These are phyloP conservation scores for Callopanchax toddi DNA, from an alignment of 2,113 vertebrate species.

Conservation along the genomic window DNA sequence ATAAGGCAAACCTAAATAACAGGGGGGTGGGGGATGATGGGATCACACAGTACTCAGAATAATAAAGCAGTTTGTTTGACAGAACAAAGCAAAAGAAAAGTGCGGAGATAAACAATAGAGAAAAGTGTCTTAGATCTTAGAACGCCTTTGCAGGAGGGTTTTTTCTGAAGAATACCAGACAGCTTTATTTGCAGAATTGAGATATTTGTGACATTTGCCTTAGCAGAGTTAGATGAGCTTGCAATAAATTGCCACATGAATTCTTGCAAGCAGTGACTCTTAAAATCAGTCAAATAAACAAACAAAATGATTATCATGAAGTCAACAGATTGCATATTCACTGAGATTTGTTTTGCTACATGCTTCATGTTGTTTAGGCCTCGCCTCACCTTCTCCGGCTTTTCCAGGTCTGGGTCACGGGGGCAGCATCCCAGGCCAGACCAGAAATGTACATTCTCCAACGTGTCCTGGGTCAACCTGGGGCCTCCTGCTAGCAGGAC, in stretches of 20 bases:
- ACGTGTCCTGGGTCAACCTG: too few relatives aligned
- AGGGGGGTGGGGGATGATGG: conserved; percentile 8
- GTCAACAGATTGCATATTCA: too few relatives aligned
- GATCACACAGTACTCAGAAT: conserved; percentile 14
- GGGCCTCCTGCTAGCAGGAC: too few relatives aligned
- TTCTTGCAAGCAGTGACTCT: conserved; percentile 41
- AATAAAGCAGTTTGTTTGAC: conserved; percentile 2
- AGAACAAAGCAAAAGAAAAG: conserved; percentile 10
- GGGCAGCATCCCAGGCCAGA: too few relatives aligned
- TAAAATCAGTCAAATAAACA: conserved; percentile 38
- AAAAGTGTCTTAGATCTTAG: conserved; percentile 3
- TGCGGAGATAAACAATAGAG: conserved; percentile 17
- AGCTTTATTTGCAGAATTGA: conserved; percentile 48
- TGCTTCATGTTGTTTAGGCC: too few relatives aligned
- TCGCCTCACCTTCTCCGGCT: too few relatives aligned
- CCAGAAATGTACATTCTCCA: too few relatives aligned
- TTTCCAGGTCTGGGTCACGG: too few relatives aligned
- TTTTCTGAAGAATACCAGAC: conserved; percentile 37
- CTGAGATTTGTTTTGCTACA: too few relatives aligned
- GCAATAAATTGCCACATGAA: conserved; percentile 34
- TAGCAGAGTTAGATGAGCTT: conserved; percentile 52
- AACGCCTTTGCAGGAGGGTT: conserved; percentile 16
- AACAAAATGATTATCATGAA: too few relatives aligned
- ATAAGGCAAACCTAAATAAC: conserved; percentile 9
- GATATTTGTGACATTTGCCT: conserved; percentile 51